Conservation (phyloP, 2,888 invertebrate genomes). For the Euplexia lucipara region DNA sequence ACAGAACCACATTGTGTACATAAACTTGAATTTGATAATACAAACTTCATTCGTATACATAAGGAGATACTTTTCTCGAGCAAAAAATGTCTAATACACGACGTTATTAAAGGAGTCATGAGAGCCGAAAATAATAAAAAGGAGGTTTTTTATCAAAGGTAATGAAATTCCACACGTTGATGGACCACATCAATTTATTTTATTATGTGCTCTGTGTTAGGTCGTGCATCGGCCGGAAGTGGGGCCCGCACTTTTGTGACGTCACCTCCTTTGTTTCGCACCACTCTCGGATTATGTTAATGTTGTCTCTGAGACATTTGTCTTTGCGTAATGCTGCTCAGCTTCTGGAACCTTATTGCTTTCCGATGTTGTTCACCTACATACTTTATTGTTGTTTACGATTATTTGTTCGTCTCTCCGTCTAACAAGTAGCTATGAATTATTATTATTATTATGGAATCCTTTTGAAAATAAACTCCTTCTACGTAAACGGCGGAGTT, state of each 20-base stretch:
- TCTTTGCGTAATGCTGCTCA: conserved; percentile 84
- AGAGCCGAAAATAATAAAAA: conserved; percentile 53
- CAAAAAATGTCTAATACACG: conserved; percentile 56
- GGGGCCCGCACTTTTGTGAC: conserved; percentile 71
- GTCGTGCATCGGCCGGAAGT: conserved; percentile 74
- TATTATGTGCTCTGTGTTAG: conserved; percentile 66
- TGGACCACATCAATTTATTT: conserved; percentile 77
- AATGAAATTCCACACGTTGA: conserved; percentile 75
- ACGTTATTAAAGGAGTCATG: conserved; percentile 48
- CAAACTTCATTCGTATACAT: conserved; percentile 29
- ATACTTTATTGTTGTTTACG: conserved; percentile 80
- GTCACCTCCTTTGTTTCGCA: conserved; percentile 84
- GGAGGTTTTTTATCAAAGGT: conserved; percentile 64
- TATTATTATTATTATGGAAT: conserved; percentile 37
- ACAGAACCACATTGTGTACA: conserved; percentile 49
- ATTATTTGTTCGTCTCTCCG: conserved; percentile 65
- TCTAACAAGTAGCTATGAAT: conserved; percentile 43
- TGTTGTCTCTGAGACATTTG: conserved; percentile 86
- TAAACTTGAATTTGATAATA: conserved; percentile 51
- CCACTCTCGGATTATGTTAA: conserved; percentile 87
- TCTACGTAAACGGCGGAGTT: conserved; percentile 33
- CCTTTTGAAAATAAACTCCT: conserved; percentile 33
- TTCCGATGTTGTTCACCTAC: conserved; percentile 81
- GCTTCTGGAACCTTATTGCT: conserved; percentile 81
- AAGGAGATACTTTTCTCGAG: conserved; percentile 28